Conservation (phyloP, 2,888 invertebrate species). For the Plutella xylostella region DNA sequence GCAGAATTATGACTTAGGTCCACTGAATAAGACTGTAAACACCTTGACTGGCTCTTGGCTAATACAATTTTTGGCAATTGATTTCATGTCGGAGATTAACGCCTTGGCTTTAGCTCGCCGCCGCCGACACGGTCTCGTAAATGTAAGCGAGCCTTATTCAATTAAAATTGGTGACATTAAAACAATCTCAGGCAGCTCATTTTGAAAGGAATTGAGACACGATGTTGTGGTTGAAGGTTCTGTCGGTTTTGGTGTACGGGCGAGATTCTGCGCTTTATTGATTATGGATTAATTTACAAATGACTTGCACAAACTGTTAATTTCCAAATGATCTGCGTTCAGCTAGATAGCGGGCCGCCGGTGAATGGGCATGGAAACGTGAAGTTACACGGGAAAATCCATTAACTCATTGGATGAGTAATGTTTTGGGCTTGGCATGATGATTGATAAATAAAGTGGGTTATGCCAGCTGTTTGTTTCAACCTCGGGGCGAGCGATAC, state of each 20-base stretch:
- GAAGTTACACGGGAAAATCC: slow-evolving; percentile 14
- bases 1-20: slow-evolving; percentile 38
- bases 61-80: slow-evolving; percentile 64
- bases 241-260: slow-evolving; percentile 5
- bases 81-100: slow-evolving; percentile 61
- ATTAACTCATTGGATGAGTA: slow-evolving; percentile 21
- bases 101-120: slow-evolving; percentile 43
- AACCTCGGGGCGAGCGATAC: too few relatives aligned
- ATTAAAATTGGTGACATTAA: slow-evolving; percentile 65
- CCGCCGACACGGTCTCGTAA: slow-evolving; percentile 44
- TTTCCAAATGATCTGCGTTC: not conserved
- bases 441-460: slow-evolving; percentile 25
- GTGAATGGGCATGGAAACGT: slow-evolving; percentile 16
- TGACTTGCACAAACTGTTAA: slow-evolving; percentile 4
- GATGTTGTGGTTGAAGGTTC: slow-evolving; percentile 26
- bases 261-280: too few relatives aligned
- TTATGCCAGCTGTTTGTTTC: too few relatives aligned
- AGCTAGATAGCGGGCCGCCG: not conserved
- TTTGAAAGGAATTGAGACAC: slow-evolving; percentile 37
- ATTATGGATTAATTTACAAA: slow-evolving; percentile 25
- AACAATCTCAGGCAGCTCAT: slow-evolving; percentile 58
- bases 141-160: slow-evolving; percentile 66
- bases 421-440: slow-evolving; percentile 15
- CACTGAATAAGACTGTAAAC: slow-evolving; percentile 30
- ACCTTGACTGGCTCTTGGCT: slow-evolving; percentile 22